These are phyloP conservation scores for Linnaemya tessellans DNA, from an alignment of 2,888 invertebrate genomes.

Conservation along the genomic window DNA sequence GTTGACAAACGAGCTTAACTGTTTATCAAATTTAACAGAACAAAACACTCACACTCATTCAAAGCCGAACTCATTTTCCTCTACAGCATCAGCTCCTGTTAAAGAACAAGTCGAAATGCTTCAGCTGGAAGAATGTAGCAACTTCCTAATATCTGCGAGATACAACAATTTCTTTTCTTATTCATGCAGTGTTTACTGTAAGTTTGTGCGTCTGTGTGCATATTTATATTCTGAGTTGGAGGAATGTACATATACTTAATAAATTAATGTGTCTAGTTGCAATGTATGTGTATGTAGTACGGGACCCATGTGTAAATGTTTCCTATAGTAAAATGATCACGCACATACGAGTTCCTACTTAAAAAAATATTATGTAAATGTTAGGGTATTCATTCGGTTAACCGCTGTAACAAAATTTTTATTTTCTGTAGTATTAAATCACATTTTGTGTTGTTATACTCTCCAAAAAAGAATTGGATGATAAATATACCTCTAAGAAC, in stretches of 20 bases:
- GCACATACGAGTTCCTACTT: not conserved
- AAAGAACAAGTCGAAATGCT: not conserved
- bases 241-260: not conserved
- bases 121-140: too few species aligned
- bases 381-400: too few species aligned
- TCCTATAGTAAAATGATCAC: not conserved
- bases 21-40: conserved; percentile 62
- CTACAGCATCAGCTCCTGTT: not conserved
- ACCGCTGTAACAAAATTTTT: too few species aligned
- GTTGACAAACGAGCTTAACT: conserved; percentile 69
- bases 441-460: too few species aligned
- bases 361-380: not conserved
- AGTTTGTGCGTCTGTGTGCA: not conserved
- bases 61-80: not conserved
- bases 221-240: not conserved
- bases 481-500: too few species aligned
- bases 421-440: too few species aligned
- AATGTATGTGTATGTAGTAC: conserved; percentile 52
- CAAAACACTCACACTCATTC: conserved; percentile 3
- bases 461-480: too few species aligned
- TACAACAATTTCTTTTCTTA: not conserved
- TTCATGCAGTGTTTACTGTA: not conserved
- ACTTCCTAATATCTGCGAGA: not conserved
- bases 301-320: conserved; percentile 56
- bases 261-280: not conserved